Conservation (phyloP, 2,113 vertebrate species). For the Nycticebus coucang region DNA sequence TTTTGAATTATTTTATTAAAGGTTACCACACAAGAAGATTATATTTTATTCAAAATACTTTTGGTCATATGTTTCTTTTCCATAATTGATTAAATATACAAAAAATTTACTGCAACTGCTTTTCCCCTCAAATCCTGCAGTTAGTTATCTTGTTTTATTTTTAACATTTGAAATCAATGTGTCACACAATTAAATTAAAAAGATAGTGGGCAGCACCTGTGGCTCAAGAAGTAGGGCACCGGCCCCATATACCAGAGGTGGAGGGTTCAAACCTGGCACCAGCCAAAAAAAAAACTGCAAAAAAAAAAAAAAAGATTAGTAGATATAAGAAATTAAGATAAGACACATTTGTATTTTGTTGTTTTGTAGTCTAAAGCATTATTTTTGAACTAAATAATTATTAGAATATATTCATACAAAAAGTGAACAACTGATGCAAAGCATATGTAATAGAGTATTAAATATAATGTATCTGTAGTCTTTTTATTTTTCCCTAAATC, state of each 20-base stretch:
- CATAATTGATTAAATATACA: background rate
- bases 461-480: background rate
- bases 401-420: background rate
- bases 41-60: background rate
- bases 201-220: no score
- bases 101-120: background rate
- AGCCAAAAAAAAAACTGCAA: no score
- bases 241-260: no score
- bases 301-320: no score
- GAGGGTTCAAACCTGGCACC: no score
- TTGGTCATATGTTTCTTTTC: background rate
- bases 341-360: background rate
- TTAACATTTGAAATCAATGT: background rate
- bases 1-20: background rate
- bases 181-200: background rate
- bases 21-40: background rate
- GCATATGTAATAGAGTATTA: background rate
- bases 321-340: background rate
- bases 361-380: background rate
- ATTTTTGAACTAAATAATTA: background rate
- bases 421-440: background rate
- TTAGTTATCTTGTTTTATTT: background rate
- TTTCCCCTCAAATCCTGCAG: background rate
- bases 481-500: background rate
- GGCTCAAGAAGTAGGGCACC: no score